Base-by-base conservation (phyloP, 2,888 invertebrate genomes). In the Sesamia inferens region DNA sequence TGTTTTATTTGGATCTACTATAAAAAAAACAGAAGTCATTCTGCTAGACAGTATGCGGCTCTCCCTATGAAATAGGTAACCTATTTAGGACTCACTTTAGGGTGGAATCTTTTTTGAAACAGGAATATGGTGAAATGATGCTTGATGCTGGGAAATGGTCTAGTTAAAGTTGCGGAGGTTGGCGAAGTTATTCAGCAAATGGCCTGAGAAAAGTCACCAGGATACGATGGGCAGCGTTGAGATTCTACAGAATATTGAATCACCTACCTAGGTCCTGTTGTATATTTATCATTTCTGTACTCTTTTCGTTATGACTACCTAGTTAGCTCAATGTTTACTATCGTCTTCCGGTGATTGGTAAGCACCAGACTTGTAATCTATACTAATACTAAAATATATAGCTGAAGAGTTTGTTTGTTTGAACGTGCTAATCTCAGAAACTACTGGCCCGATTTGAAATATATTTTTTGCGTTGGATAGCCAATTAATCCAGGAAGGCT, bases 141-240 rank as follows among this genome's bases (percentile, higher is more conserved):
- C 6, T 55, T 55, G 55, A 55, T 22, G 55, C 55, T 22, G 55
- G 22, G 55, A 55, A 22, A 13, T 0, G 48, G 24, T 31, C 48
- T 24, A 11, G 64, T 64, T 48, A 47, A 48, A 64, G 48, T 48
- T 24, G 47, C 63, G 48, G 63, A 63, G 63, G 47, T 48, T 48
- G 24, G 48, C 48, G 48, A 48, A 24, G 31, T 48, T 64, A 62
- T 69, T 24, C 54, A 61, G 22, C 24, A 55, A 5, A 70, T 63
- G 69, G 24, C 47, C n/a, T 44, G 55, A 54, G 47, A 55, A 11
- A 70, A 70, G 44, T 70, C 63, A n/a, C 63, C 55, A n/a, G 63
- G 69, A 2, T 39, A 68, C 68, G 59, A 59, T 11, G 31, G 59
- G 31, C 47, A 68, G 68, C 31, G 59, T 68, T n/a, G 51, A 61